phyloP scores from a whole-genome alignment of 2,113 vertebrate genomes.

The Athene cunicularia region DNA sequence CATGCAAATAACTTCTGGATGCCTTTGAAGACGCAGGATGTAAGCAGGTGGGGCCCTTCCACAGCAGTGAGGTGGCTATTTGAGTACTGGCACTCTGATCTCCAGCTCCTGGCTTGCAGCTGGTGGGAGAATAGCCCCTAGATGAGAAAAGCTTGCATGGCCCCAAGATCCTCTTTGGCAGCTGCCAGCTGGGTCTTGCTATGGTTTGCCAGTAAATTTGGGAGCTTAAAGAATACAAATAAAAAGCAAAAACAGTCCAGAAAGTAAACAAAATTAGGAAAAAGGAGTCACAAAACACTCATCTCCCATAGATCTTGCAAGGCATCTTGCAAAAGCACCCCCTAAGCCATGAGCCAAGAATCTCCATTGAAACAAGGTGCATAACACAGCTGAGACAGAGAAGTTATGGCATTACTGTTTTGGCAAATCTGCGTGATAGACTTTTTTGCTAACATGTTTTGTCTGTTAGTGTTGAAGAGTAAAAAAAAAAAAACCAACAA shows the following conservation, averaged over 20 bases:
- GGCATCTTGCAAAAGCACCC: not conserved
- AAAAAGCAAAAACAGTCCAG: not conserved
- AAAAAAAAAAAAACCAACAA: not conserved
- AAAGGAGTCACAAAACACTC: not conserved
- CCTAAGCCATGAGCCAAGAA: not conserved
- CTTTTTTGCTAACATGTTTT: not conserved
- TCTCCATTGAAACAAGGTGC: not conserved
- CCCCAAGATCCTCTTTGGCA: not conserved
- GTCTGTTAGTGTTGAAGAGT: not conserved
- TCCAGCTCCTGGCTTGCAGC: not conserved
- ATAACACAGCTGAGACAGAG: not conserved
- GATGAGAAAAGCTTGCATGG: not conserved
- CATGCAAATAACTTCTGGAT: not conserved
- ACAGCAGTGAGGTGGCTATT: not conserved
- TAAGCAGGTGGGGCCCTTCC: not conserved
- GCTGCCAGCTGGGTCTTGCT: not conserved
- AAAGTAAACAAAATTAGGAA: conserved; percentile 11
- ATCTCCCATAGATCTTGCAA: not conserved
- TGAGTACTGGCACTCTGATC: not conserved
- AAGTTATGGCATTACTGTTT: not conserved
- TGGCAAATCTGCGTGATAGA: not conserved
- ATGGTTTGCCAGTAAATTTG: not conserved
- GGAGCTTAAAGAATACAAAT: not conserved
- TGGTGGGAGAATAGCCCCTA: not conserved
- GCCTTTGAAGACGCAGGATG: not conserved